Conservation (phyloP, 2,888 invertebrate species). For the Agrenia bidenticulata region DNA sequence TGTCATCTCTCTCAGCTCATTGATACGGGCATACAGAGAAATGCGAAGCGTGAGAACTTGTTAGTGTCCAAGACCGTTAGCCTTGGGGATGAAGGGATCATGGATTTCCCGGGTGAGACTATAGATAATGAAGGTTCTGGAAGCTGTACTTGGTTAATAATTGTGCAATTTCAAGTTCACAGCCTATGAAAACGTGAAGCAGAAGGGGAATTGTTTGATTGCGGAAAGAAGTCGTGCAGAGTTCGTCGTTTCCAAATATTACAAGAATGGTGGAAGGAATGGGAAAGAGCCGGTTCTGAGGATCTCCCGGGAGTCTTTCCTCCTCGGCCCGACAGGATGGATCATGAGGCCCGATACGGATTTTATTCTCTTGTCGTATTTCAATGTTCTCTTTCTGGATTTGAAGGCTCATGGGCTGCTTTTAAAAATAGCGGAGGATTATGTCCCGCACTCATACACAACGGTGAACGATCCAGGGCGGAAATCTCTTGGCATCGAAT, state of each 20-base stretch:
- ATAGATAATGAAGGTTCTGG: too few species aligned
- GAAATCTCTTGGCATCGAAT: not conserved
- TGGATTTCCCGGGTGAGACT: too few species aligned
- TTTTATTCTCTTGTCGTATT: not conserved
- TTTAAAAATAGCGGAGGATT: not conserved
- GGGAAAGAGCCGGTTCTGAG: not conserved
- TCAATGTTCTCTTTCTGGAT: not conserved
- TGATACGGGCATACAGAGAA: too few species aligned
- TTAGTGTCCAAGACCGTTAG: too few species aligned
- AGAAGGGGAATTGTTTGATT: not conserved
- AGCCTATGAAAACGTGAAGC: too few species aligned
- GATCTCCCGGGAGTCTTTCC: not conserved
- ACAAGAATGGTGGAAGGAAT: not conserved
- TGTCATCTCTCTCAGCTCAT: not conserved
- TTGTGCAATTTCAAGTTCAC: too few species aligned
- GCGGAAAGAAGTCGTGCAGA: not conserved
- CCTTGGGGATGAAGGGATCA: too few species aligned
- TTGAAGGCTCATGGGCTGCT: not conserved
- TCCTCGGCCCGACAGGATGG: slow-evolving; percentile 14
- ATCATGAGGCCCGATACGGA: not conserved
- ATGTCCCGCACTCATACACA: not conserved
- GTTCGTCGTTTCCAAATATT: slow-evolving; percentile 1
- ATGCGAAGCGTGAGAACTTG: too few species aligned
- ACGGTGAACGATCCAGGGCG: not conserved
- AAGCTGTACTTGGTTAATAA: too few species aligned